These are phyloP conservation scores for Myathropa florea DNA, from an alignment of 2,888 invertebrate species.

Conservation along the genomic window DNA sequence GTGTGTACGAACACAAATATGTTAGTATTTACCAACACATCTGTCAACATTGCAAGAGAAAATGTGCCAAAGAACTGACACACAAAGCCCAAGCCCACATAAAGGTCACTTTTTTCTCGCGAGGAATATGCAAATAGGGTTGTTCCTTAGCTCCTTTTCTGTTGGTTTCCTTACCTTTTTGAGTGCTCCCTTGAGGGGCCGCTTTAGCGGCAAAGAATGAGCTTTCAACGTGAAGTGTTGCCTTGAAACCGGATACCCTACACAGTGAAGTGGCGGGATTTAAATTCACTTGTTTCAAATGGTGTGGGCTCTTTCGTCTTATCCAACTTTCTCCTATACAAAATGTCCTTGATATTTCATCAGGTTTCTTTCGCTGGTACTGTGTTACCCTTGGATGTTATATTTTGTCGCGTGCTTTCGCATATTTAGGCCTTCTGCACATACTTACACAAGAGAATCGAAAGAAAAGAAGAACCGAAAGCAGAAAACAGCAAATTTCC, in stretches of 20 bases:
- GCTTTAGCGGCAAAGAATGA: conserved; percentile 42
- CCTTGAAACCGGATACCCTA: conserved; percentile 49
- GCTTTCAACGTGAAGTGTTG: conserved; percentile 55
- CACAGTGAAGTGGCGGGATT: conserved; percentile 50
- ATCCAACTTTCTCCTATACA: neutral
- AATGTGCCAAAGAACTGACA: conserved; percentile 24
- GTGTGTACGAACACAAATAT: neutral
- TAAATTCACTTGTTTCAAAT: conserved; percentile 60
- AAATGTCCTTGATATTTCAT: conserved; percentile 34
- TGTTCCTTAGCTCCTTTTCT: conserved; percentile 37
- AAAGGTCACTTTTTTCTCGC: conserved; percentile 61
- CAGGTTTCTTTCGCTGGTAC: conserved; percentile 13
- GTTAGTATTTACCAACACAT: neutral
- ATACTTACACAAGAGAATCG: neutral
- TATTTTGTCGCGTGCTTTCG: conserved; percentile 65
- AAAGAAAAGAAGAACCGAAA: neutral
- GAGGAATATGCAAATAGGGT: conserved; percentile 59
- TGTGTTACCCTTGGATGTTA: conserved; percentile 17
- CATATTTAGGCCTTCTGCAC: conserved; percentile 43
- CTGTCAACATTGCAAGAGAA: neutral
- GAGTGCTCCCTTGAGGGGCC: conserved; percentile 56
- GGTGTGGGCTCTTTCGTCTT: conserved; percentile 2
- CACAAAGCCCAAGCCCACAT: conserved; percentile 22
- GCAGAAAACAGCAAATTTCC: conserved; percentile 1
- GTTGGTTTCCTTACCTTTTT: conserved; percentile 50